Evolutionary conservation across 1,140 invertebrate species (phyloP).

Genomic region (Drosophila novamexicana): DNA sequence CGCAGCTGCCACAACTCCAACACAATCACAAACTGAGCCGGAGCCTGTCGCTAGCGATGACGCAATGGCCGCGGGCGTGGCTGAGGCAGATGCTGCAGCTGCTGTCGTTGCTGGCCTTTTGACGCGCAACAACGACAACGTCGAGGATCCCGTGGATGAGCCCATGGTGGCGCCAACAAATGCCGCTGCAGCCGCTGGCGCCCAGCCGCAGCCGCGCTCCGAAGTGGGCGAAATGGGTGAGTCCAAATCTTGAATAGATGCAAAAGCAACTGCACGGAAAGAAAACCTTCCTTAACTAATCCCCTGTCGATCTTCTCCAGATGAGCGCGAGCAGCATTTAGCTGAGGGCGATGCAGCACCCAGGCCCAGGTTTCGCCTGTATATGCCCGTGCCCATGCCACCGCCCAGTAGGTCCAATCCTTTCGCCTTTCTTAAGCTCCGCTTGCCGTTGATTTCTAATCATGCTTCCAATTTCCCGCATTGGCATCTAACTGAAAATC

Average conservation of each 20-base stretch:
- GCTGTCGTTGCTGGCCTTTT: constrained; percentile 59
- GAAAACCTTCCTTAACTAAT: neutral
- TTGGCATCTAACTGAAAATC: no score
- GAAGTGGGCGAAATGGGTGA: constrained; percentile 61
- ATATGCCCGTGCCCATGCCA: constrained; percentile 65
- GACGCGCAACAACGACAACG: constrained; percentile 9
- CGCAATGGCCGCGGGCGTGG: neutral
- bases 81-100: constrained; percentile 58
- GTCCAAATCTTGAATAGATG: neutral
- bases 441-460: no score
- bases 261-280: neutral
- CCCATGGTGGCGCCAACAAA: constrained; percentile 55
- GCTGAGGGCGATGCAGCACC: constrained; percentile 13
- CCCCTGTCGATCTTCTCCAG: constrained; percentile 55
- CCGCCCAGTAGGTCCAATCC: constrained; percentile 58
- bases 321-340: constrained; percentile 45
- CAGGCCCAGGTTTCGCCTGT: constrained; percentile 62
- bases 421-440: no score
- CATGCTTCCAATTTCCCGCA: no score
- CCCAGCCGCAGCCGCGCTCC: constrained; percentile 15
- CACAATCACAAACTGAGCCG: no score
- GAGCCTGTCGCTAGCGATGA: neutral
- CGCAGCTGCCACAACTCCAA: no score
- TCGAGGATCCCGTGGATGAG: constrained; percentile 75
- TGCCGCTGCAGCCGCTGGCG: constrained; percentile 5